Evolutionary conservation across 2,888 invertebrate species (phyloP).

Genomic region (Anoplius nigerrimus): DNA sequence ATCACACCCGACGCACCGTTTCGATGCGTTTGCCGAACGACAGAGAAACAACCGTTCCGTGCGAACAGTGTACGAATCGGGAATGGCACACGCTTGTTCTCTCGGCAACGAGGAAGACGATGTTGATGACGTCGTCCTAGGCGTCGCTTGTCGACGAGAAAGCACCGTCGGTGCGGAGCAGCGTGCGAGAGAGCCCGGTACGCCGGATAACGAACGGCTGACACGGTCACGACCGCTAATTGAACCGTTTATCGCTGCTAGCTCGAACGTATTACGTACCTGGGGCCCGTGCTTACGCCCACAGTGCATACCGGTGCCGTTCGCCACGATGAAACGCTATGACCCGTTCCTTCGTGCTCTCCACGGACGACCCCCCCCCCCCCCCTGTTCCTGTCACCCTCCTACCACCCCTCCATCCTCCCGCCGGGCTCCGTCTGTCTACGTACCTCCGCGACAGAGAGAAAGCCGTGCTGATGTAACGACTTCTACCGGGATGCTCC

Average conservation of each 20-base stretch:
- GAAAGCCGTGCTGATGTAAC: too few relatives aligned
- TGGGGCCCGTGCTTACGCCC: slow-evolving; percentile 41
- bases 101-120: slow-evolving; percentile 2
- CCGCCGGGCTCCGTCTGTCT: too few relatives aligned
- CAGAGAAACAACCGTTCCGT: too few relatives aligned
- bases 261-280: slow-evolving; percentile 43
- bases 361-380: neutral
- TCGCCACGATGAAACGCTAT: neutral
- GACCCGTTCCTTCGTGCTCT: neutral
- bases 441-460: too few relatives aligned
- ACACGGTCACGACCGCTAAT: slow-evolving; percentile 58
- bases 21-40: too few relatives aligned
- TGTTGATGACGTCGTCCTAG: neutral
- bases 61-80: too few relatives aligned
- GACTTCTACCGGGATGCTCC: too few relatives aligned
- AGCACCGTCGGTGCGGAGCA: neutral
- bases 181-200: neutral
- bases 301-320: neutral
- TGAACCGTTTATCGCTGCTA: slow-evolving; percentile 56
- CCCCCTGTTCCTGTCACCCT: neutral
- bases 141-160: neutral
- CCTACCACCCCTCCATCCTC: too few relatives aligned
- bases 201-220: slow-evolving; percentile 48
- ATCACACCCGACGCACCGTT: too few relatives aligned
- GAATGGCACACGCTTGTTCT: neutral